Evolutionary conservation across 1,140 invertebrate species (phyloP).

Genomic region (Parasteatoda tepidariorum): DNA sequence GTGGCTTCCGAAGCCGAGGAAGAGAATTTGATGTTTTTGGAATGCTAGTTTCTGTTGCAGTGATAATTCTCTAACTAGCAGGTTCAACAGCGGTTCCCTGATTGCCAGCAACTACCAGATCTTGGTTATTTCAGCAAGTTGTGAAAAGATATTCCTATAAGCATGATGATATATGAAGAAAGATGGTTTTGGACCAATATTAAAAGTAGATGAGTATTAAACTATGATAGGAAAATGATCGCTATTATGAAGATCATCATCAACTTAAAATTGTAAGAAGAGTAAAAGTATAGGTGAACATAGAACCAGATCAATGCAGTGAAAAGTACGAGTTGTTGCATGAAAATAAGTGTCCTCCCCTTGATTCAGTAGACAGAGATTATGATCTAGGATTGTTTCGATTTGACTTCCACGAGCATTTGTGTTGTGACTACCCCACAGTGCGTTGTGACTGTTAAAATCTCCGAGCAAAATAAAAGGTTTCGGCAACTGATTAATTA

Average conservation of each 20-base stretch:
- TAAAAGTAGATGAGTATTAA: background rate
- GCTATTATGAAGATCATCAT: background rate
- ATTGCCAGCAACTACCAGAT: background rate
- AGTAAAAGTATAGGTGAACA: background rate
- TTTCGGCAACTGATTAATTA: background rate
- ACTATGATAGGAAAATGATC: background rate
- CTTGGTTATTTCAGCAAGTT: background rate
- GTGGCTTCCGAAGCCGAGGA: background rate
- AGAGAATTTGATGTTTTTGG: background rate
- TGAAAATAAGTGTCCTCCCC: background rate
- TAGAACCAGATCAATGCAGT: background rate
- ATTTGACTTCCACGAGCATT: background rate
- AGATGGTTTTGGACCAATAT: background rate
- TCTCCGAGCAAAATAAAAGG: too few relatives aligned
- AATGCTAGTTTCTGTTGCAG: background rate
- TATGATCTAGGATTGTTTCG: background rate
- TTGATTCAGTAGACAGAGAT: background rate
- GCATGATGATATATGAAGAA: too few relatives aligned
- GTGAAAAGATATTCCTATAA: background rate
- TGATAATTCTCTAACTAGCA: background rate
- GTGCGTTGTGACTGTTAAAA: background rate
- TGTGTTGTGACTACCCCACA: background rate
- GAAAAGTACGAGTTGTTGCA: background rate
- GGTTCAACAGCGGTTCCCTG: background rate
- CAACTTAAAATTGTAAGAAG: background rate